phyloP scores from a whole-genome alignment of 2,113 vertebrate species.

The Laticauda colubrina region DNA sequence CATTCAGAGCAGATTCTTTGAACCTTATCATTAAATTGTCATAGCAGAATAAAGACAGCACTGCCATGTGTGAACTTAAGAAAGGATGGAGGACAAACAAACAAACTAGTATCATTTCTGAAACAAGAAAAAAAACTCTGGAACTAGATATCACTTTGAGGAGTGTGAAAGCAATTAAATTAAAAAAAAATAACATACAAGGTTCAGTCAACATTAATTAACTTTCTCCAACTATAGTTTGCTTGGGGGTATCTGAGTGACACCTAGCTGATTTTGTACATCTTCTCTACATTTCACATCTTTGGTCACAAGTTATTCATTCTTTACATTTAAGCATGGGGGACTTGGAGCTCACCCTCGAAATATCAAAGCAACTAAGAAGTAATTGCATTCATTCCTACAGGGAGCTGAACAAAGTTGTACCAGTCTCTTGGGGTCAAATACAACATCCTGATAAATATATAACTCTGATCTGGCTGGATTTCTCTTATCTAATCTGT shows the following conservation, averaged over 20 bases:
- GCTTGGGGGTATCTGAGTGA: background rate
- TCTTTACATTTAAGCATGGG: background rate
- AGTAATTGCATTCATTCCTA: background rate
- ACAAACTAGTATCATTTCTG: background rate
- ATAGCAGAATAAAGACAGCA: constrained; percentile 1
- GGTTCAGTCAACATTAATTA: background rate
- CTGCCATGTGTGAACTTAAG: background rate
- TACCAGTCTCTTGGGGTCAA: background rate
- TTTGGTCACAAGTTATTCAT: background rate
- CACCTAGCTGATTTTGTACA: background rate
- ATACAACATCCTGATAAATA: background rate
- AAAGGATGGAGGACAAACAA: background rate
- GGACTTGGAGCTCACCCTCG: background rate
- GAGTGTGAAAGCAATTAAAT: background rate
- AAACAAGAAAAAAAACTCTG: background rate
- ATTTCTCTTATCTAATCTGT: background rate
- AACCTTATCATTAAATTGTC: constrained; percentile 10
- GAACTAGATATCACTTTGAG: background rate
- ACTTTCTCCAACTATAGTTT: background rate
- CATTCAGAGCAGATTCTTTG: background rate
- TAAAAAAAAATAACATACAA: background rate
- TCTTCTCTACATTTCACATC: background rate
- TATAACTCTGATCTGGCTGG: background rate
- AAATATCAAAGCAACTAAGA: background rate
- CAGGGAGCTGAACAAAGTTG: background rate